Conservation (phyloP, 2,888 invertebrate genomes). For the Sarcophaga variegata region DNA sequence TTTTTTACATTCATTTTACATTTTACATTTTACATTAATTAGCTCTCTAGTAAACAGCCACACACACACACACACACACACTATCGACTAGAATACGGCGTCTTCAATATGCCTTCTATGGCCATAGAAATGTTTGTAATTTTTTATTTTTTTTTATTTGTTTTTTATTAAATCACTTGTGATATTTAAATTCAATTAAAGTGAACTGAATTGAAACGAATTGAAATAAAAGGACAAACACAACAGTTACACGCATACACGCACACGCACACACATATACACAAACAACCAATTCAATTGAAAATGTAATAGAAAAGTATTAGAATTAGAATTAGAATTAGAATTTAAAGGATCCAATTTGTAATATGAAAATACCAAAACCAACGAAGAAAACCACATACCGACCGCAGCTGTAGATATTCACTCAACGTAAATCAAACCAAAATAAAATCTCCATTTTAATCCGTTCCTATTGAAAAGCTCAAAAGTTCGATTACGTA, state of each 20-base stretch:
- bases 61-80: too few species aligned
- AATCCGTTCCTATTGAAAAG: background rate
- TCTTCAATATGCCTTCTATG: too few species aligned
- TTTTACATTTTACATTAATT: too few species aligned
- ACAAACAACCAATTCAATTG: constrained; percentile 56
- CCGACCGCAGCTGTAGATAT: constrained; percentile 52
- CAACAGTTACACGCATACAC: background rate
- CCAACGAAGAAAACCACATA: constrained; percentile 66
- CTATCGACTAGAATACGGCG: too few species aligned
- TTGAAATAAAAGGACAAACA: constrained; percentile 37
- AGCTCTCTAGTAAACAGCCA: too few species aligned
- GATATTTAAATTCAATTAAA: constrained; percentile 36
- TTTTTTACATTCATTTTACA: too few species aligned
- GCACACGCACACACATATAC: background rate
- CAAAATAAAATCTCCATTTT: constrained; percentile 45
- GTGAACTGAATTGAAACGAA: constrained; percentile 13
- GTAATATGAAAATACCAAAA: constrained; percentile 39
- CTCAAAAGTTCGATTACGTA: too few species aligned
- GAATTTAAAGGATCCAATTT: constrained; percentile 46
- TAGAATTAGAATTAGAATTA: constrained; percentile 46
- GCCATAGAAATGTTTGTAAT: too few species aligned
- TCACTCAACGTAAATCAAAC: background rate
- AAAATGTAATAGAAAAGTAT: constrained; percentile 45
- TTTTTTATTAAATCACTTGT: constrained; percentile 8
- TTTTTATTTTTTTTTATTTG: too few species aligned